These are phyloP conservation scores for Thecophora atra DNA, from an alignment of 2,888 invertebrate species.

Conservation along the genomic window DNA sequence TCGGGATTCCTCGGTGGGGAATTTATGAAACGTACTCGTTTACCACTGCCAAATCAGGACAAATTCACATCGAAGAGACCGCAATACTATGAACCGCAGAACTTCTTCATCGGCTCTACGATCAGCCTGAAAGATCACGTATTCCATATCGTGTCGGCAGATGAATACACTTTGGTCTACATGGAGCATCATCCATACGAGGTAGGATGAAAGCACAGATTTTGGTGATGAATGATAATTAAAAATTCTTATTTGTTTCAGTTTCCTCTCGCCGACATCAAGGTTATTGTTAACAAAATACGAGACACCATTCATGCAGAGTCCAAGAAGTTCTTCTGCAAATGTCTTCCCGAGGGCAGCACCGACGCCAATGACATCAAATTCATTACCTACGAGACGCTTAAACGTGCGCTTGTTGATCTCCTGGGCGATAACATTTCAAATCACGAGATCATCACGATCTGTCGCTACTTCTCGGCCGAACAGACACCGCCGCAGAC, in stretches of 20 bases:
- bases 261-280: constrained; percentile 80
- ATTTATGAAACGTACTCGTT: constrained; percentile 75
- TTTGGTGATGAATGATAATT: not conserved
- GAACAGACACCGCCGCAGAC: constrained; percentile 67
- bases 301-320: constrained; percentile 74
- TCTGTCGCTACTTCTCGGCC: constrained; percentile 78
- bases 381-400: constrained; percentile 57
- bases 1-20: constrained; percentile 74
- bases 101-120: constrained; percentile 86
- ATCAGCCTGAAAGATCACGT: constrained; percentile 80
- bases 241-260: not conserved
- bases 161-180: constrained; percentile 86
- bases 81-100: constrained; percentile 77
- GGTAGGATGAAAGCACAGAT: constrained; percentile 66
- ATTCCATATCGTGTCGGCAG: constrained; percentile 82
- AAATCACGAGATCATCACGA: constrained; percentile 83
- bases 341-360: constrained; percentile 69
- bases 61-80: constrained; percentile 78
- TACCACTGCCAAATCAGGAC: constrained; percentile 79
- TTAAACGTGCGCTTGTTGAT: constrained; percentile 72
- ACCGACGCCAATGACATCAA: constrained; percentile 46
- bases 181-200: constrained; percentile 82
- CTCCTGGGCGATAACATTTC: constrained; percentile 76
- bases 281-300: constrained; percentile 78
- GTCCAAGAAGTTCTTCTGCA: constrained; percentile 80